Conservation (phyloP, 2,113 vertebrate genomes). For the Microcebus jonahi region DNA sequence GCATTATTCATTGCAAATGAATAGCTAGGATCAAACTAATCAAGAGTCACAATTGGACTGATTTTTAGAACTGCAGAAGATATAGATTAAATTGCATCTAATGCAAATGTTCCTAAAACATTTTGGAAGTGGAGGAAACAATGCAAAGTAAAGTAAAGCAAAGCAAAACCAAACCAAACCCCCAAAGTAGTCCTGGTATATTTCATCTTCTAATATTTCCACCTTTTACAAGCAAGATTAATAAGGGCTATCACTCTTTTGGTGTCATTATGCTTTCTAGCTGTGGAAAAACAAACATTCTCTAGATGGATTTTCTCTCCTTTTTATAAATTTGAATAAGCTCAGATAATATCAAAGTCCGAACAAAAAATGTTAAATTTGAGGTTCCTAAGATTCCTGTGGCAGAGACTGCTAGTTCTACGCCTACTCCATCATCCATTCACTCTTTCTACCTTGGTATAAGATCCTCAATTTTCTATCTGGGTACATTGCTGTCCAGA, state of each 20-base stretch:
- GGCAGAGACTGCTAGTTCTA: neutral
- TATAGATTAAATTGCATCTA: constrained; percentile 17
- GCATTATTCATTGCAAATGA: constrained; percentile 31
- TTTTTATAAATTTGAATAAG: constrained; percentile 59
- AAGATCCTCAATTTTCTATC: neutral
- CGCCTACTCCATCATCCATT: neutral
- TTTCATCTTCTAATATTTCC: constrained; percentile 60
- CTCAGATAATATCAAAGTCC: neutral
- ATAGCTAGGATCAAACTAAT: constrained; percentile 31
- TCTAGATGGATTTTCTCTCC: neutral
- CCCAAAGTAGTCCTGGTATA: neutral
- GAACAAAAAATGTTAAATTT: constrained; percentile 38
- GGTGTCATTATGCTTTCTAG: neutral
- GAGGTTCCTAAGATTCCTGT: constrained; percentile 3
- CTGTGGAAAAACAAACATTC: neutral
- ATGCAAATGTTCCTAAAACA: neutral
- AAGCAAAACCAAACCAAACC: neutral
- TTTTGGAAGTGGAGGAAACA: constrained; percentile 42
- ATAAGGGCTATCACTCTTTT: constrained; percentile 12
- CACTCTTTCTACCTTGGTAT: neutral
- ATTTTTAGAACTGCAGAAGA: neutral
- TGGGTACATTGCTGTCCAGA: neutral
- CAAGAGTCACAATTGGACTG: neutral
- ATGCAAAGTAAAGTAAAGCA: neutral
- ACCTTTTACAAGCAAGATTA: constrained; percentile 37